Conservation (phyloP, 1,140 invertebrate genomes). For the Aphelinus atriplicis region DNA sequence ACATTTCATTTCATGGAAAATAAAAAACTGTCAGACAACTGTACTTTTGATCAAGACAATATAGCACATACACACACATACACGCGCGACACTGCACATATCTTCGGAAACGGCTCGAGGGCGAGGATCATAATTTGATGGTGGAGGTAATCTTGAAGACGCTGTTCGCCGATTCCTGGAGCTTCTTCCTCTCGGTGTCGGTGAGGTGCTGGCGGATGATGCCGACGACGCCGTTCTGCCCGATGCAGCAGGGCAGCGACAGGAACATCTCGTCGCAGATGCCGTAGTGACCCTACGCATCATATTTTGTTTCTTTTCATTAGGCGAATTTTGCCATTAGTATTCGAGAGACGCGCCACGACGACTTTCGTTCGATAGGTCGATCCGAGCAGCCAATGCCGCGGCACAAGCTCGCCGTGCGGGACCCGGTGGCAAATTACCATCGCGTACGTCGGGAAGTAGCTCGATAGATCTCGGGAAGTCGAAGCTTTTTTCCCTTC, state of each 20-base stretch:
- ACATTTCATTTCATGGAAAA: too few relatives aligned
- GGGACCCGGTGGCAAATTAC: too few relatives aligned
- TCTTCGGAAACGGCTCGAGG: too few relatives aligned
- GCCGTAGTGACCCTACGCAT: conserved; percentile 66
- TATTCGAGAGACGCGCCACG: not conserved
- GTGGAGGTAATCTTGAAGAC: conserved; percentile 53
- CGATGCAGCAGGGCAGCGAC: conserved; percentile 69
- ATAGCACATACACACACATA: too few relatives aligned
- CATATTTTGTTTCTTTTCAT: not conserved
- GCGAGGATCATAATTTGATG: too few relatives aligned
- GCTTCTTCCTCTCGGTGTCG: conserved; percentile 64
- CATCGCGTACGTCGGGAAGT: too few relatives aligned
- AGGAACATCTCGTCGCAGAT: conserved; percentile 70
- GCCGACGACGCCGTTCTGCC: conserved; percentile 68
- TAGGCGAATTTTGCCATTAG: not conserved
- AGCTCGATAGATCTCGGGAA: too few relatives aligned
- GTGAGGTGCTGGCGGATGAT: conserved; percentile 68
- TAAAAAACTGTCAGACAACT: too few relatives aligned
- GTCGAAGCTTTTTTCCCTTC: too few relatives aligned
- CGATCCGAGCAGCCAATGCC: not conserved
- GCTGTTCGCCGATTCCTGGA: conserved; percentile 63
- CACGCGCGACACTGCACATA: too few relatives aligned
- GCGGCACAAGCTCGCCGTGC: not conserved
- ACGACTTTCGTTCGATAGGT: not conserved
- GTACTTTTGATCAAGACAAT: too few relatives aligned